Conservation (phyloP, 2,113 vertebrate species). For the Motacilla alba region DNA sequence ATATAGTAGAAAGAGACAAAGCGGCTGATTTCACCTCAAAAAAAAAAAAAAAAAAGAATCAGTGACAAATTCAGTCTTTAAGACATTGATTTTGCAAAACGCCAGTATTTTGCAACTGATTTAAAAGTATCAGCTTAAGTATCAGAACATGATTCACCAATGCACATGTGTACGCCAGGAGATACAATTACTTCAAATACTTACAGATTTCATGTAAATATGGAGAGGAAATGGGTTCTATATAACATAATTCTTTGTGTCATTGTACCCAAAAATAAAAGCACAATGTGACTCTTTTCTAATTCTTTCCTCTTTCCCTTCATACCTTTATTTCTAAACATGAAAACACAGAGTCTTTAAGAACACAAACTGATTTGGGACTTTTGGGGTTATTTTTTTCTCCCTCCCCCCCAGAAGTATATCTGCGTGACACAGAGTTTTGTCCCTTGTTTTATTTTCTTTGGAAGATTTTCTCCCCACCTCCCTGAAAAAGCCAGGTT, state of each 20-base stretch:
- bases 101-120: slow-evolving; percentile 16
- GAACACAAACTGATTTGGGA: neutral
- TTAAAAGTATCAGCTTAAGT: slow-evolving; percentile 48
- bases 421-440: neutral
- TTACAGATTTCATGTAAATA: slow-evolving; percentile 36
- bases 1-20: neutral
- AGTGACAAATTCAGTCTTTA: neutral
- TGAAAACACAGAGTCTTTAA: neutral
- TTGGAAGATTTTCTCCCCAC: neutral
- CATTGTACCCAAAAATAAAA: neutral
- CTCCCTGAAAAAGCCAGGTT: neutral
- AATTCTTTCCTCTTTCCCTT: neutral
- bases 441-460: neutral
- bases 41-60: neutral
- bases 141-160: slow-evolving; percentile 26
- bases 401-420: neutral
- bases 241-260: neutral
- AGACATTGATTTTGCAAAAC: neutral
- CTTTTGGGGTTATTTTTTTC: neutral
- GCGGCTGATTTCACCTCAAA: neutral
- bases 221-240: neutral
- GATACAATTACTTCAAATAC: slow-evolving; percentile 49
- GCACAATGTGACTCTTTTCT: neutral
- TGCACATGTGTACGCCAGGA: neutral
- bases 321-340: neutral